These are phyloP conservation scores for Bubo blakistoni DNA, from an alignment of 2,113 vertebrate species.

Conservation along the genomic window DNA sequence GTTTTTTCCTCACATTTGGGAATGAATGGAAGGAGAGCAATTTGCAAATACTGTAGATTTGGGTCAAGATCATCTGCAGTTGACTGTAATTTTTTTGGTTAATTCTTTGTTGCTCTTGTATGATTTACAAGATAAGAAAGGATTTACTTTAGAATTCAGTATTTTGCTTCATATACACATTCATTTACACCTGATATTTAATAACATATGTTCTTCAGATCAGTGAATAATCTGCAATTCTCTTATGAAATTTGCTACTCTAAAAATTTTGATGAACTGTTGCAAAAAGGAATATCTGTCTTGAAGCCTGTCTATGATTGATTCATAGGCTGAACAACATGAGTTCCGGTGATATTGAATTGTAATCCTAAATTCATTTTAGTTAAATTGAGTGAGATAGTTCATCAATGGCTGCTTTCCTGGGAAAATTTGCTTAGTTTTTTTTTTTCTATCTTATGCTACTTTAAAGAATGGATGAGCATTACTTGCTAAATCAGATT, in stretches of 20 bases:
- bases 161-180: background rate
- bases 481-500: background rate
- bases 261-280: background rate
- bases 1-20: background rate
- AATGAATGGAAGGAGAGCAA: background rate
- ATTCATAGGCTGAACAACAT: background rate
- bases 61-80: background rate
- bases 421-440: background rate
- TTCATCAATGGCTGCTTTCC: background rate
- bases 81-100: background rate
- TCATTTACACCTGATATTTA: background rate
- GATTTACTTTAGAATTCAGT: background rate
- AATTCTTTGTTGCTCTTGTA: background rate
- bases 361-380: background rate
- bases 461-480: background rate
- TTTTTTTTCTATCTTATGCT: background rate
- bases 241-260: background rate
- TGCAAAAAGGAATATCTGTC: background rate
- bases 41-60: background rate
- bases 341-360: background rate
- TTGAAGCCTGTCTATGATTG: background rate
- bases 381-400: background rate
- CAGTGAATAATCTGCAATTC: background rate
- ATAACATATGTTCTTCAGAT: background rate
- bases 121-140: background rate